Base-by-base conservation (phyloP, 2,113 vertebrate genomes). In the Pelobates fuscus region DNA sequence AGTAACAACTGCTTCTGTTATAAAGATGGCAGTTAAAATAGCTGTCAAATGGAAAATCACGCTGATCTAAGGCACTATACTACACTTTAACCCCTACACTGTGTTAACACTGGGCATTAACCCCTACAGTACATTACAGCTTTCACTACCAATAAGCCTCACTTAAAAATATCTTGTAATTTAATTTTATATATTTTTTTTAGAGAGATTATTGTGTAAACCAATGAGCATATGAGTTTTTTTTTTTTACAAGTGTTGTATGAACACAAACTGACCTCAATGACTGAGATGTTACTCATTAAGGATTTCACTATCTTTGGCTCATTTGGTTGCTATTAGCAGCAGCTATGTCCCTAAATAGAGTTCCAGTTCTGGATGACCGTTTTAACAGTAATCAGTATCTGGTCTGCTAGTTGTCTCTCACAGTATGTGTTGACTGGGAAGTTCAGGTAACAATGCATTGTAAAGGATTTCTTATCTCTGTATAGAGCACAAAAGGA, bases 381-480 rank as follows among this genome's bases (percentile, higher is more conserved):
- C 26, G 21, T 5, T 60, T 25, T 60, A 60, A 15, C 57, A 60
- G 23, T 23, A 15, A 25, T 27, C 52, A 15, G 57, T 60, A 27
- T 60, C 57, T 23, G 57, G 7, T 60, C 57, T 60, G 57, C 25
- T 5, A 60, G 12, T 6, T 27, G 23, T 27, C 57, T 60, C 21
- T 60, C 57, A 60, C 57, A 25, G 21, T 2, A 60, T 27, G 57
- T 60, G 57, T 60, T 60, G 24, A 60, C 15, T 60, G 57, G 2
- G 21, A 23, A 27, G 57, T 24, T 60, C 23, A 60, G 25, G 23
- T 15, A 60, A 27, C 57, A 60, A 27, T 55, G n/a, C n/a, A 20
- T 55, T 5, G 8, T 55, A 55, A 55, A 55, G 21, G 4, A 5
- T 23, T 6, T 23, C 17, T 55, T 55, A 55, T 49, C 44, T 49